Conservation (phyloP, 2,113 vertebrate genomes). For the Caranx melampygus region DNA sequence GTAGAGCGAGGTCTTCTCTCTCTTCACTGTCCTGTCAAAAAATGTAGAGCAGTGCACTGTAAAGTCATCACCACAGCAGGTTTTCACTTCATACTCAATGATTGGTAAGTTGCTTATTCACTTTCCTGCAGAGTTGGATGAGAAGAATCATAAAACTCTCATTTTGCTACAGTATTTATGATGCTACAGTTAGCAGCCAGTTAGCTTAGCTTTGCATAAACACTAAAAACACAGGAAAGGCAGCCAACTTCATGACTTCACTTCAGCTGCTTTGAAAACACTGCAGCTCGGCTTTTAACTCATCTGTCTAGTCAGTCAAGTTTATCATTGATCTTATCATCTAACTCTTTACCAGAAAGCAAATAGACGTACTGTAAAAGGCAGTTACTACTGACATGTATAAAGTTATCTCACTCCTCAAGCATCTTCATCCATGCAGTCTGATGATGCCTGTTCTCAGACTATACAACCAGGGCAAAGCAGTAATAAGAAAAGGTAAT, state of each 20-base stretch:
- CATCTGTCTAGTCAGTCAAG: too few species aligned
- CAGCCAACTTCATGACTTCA: neutral
- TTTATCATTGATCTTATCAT: neutral
- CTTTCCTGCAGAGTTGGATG: neutral
- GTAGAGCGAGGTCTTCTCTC: neutral
- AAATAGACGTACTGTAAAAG: neutral
- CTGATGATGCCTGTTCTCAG: neutral
- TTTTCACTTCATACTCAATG: neutral
- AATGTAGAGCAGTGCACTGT: slow-evolving; percentile 31
- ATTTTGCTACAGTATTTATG: too few species aligned
- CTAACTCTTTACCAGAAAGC: neutral
- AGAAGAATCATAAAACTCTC: neutral
- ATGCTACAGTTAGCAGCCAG: neutral
- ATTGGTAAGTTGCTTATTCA: neutral
- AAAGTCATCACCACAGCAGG: neutral
- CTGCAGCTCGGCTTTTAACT: too few species aligned
- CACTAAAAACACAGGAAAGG: neutral
- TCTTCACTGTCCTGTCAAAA: too few species aligned
- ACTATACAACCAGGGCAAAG: neutral
- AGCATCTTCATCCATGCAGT: neutral
- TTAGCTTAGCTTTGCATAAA: slow-evolving; percentile 17
- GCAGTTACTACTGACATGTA: neutral
- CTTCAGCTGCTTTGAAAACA: too few species aligned
- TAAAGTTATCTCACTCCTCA: neutral
- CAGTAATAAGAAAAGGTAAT: neutral